phyloP scores from a whole-genome alignment of 2,888 invertebrate species.

The Cataglyphis livida region DNA sequence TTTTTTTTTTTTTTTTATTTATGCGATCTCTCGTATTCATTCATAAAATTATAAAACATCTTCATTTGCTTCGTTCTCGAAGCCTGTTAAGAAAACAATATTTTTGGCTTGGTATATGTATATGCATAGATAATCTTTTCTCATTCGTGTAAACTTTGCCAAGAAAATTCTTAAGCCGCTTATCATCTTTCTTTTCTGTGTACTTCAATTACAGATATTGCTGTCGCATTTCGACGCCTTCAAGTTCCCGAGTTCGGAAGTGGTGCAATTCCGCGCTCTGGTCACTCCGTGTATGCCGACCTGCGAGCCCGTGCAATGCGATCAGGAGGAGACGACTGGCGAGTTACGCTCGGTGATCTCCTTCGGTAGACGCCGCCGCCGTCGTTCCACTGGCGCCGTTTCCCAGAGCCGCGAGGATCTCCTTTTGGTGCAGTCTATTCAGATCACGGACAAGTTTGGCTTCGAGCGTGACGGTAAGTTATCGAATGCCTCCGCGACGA shows the following conservation, averaged over 20 bases:
- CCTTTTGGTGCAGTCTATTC: slow-evolving; percentile 95
- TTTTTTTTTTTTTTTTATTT: no score
- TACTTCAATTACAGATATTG: slow-evolving; percentile 88
- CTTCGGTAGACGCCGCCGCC: slow-evolving; percentile 92
- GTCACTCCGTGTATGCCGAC: slow-evolving; percentile 97
- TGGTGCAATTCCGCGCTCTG: slow-evolving; percentile 97
- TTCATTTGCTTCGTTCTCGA: neutral
- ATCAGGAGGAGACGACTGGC: slow-evolving; percentile 93
- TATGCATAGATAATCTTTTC: neutral
- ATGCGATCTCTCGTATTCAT: neutral
- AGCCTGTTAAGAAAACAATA: neutral
- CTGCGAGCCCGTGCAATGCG: slow-evolving; percentile 96
- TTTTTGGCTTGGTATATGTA: neutral
- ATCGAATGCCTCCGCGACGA: slow-evolving; percentile 84
- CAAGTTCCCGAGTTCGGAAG: slow-evolving; percentile 98
- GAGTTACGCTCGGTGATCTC: slow-evolving; percentile 94
- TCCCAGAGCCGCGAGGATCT: slow-evolving; percentile 91
- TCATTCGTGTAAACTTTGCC: neutral
- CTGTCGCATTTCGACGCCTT: slow-evolving; percentile 97
- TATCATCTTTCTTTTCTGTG: neutral
- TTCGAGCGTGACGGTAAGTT: slow-evolving; percentile 89
- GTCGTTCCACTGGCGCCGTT: slow-evolving; percentile 83
- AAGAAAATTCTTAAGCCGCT: neutral
- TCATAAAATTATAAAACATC: neutral
- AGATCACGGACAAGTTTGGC: slow-evolving; percentile 96